Evolutionary conservation across 2,797 vertebrate species (phyloP).

Genomic region (Loriculus beryllinus): DNA sequence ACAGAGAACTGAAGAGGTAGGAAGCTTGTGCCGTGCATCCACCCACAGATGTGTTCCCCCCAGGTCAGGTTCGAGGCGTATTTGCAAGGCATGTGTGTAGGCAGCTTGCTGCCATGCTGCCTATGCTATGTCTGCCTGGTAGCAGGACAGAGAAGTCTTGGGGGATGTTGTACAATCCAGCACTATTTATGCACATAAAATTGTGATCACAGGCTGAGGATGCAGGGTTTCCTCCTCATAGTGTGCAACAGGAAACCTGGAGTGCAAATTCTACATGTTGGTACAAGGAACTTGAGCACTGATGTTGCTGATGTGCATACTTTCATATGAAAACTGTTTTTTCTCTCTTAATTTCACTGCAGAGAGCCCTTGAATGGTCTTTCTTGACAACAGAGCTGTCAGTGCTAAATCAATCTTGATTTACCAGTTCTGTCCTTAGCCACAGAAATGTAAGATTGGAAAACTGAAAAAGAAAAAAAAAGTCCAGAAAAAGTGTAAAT

Average conservation of each 20-base stretch:
- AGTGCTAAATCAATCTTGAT: background rate
- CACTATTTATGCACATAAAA: background rate
- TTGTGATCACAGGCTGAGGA: background rate
- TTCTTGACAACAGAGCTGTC: background rate
- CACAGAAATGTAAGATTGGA: background rate
- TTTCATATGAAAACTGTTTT: background rate
- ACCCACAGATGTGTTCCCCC: background rate
- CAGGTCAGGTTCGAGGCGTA: background rate
- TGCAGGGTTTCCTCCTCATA: background rate
- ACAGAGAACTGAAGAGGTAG: background rate
- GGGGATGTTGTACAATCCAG: background rate
- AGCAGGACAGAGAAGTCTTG: background rate
- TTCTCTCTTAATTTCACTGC: background rate
- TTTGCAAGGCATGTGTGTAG: background rate
- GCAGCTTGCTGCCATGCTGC: background rate
- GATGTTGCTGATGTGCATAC: background rate
- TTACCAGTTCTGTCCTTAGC: background rate
- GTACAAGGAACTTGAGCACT: background rate
- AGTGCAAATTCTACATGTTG: rapidly evolving
- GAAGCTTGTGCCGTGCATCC: background rate
- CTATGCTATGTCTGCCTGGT: background rate
- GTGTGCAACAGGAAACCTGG: background rate
- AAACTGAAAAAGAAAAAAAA: background rate
- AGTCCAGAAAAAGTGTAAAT: background rate
- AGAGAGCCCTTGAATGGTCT: background rate